These are phyloP conservation scores for Trachelus iudaicus DNA, from an alignment of 2,888 invertebrate genomes.

Conservation along the genomic window DNA sequence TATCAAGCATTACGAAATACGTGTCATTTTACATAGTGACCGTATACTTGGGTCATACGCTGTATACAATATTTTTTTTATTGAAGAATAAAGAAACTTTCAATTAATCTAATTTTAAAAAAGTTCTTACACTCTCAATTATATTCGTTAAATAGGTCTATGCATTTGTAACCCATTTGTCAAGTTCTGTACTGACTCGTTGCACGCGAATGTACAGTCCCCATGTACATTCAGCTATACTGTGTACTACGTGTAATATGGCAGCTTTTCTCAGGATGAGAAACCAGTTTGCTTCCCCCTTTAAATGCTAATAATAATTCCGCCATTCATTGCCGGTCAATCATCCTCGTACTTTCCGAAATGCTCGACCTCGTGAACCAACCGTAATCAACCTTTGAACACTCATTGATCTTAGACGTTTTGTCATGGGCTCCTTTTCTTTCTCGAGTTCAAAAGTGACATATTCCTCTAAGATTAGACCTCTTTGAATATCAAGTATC, in stretches of 20 bases:
- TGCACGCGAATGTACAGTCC: neutral
- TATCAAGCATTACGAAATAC: neutral
- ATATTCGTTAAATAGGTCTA: neutral
- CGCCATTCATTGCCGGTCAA: neutral
- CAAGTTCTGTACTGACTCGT: neutral
- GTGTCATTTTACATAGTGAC: neutral
- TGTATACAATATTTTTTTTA: neutral
- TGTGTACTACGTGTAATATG: neutral
- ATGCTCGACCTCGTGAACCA: neutral
- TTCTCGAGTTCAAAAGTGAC: neutral
- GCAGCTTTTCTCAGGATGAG: neutral
- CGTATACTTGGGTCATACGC: neutral
- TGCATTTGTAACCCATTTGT: neutral
- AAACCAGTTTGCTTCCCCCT: neutral
- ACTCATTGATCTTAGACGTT: neutral
- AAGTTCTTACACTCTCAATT: neutral
- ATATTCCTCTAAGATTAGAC: neutral
- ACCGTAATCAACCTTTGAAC: neutral
- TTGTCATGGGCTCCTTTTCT: neutral
- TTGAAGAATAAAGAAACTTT: too few species aligned
- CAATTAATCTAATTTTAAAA: too few species aligned
- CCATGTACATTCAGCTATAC: neutral
- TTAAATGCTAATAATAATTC: neutral
- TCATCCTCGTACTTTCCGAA: neutral
- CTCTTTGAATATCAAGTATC: neutral